These are phyloP conservation scores for Columba livia DNA, from an alignment of 2,113 vertebrate genomes.

Conservation along the genomic window DNA sequence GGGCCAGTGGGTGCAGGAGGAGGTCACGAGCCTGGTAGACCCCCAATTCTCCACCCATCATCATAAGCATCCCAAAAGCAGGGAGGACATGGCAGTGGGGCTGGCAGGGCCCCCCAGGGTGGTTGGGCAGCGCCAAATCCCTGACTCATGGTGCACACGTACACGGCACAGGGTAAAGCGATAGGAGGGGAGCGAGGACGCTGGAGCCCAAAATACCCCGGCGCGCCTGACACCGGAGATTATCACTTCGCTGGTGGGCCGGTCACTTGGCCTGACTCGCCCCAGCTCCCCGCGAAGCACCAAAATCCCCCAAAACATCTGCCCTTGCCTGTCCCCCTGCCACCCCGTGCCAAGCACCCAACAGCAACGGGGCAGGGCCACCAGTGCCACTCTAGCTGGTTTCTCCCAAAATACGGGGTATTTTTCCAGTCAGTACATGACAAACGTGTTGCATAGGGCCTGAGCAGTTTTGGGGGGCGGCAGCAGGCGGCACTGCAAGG, in stretches of 20 bases:
- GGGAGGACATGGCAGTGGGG: not conserved
- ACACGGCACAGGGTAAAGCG: constrained; percentile 55
- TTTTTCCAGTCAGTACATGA: not conserved
- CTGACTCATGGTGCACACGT: constrained; percentile 59
- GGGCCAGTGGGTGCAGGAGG: fast-evolving
- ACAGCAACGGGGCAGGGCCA: fast-evolving
- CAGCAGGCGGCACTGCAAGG: not conserved
- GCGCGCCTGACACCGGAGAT: constrained; percentile 62
- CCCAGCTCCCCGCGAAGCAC: not conserved
- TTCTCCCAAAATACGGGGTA: not conserved
- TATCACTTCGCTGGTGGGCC: constrained; percentile 34
- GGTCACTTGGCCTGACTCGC: not conserved
- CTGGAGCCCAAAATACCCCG: constrained; percentile 65
- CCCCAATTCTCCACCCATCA: not conserved
- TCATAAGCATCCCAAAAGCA: fast-evolving
- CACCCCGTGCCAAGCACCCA: not conserved
- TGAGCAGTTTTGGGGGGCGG: not conserved
- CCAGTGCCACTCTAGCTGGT: not conserved
- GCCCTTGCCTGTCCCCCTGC: not conserved
- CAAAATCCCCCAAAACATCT: not conserved
- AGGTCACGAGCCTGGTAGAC: not conserved
- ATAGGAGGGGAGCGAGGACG: constrained; percentile 60
- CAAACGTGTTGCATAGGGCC: not conserved
- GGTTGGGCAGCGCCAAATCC: constrained; percentile 52
- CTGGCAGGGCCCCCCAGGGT: not conserved